Conservation (phyloP, 2,888 invertebrate species). For the Phalera bucephala region DNA sequence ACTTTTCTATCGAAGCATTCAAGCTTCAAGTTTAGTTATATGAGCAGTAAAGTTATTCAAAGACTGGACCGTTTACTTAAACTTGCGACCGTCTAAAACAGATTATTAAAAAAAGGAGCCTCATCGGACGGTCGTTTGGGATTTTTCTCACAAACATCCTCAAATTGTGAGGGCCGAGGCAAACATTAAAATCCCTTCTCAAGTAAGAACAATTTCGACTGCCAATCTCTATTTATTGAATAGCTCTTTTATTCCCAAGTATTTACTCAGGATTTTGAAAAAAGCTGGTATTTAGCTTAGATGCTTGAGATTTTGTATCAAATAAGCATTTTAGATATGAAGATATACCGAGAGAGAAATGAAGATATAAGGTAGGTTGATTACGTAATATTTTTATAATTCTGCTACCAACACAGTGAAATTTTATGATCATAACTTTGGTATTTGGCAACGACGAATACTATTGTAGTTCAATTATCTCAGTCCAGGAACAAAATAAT, state of each 20-base stretch:
- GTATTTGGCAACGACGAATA: too few relatives aligned
- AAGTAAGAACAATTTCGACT: constrained; percentile 22
- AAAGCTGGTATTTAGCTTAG: too few relatives aligned
- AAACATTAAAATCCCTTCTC: constrained; percentile 19
- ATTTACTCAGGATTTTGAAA: constrained; percentile 20
- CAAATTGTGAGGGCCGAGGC: constrained; percentile 9
- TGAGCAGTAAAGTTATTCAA: constrained; percentile 1
- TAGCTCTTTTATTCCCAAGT: constrained; percentile 34
- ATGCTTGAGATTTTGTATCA: too few relatives aligned
- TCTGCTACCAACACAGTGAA: too few relatives aligned
- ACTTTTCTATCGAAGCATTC: not conserved
- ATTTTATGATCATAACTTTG: too few relatives aligned
- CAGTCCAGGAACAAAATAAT: constrained; percentile 1
- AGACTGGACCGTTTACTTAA: constrained; percentile 6
- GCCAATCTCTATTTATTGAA: constrained; percentile 19
- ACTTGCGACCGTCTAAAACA: constrained; percentile 5
- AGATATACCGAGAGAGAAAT: too few relatives aligned
- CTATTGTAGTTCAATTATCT: constrained; percentile 23
- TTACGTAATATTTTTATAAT: too few relatives aligned
- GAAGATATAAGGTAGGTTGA: too few relatives aligned
- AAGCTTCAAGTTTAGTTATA: not conserved
- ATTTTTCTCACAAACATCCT: constrained; percentile 7
- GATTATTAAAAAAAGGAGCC: constrained; percentile 11
- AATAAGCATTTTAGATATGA: too few relatives aligned
- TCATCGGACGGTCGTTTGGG: constrained; percentile 1